Conservation (phyloP, 1,140 invertebrate species). For the Kradibia gibbosae region DNA sequence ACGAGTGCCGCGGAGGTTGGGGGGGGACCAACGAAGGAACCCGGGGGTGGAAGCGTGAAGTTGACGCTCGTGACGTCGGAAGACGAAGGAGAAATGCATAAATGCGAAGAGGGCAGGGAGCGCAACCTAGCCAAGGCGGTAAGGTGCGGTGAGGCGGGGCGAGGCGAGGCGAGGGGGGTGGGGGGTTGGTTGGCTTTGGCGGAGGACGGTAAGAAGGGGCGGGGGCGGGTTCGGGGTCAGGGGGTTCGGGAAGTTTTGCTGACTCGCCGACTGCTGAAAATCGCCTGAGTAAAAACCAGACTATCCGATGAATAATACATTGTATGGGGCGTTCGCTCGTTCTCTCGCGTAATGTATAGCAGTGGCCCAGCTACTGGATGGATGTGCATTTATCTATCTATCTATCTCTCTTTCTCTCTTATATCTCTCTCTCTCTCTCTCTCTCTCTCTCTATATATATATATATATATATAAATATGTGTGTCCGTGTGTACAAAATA, state of each 20-base stretch:
- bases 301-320: constrained; percentile 66
- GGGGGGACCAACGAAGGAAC: not conserved
- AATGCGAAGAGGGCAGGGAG: constrained; percentile 52
- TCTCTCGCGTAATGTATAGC: constrained; percentile 21
- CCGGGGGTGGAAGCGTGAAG: constrained; percentile 15
- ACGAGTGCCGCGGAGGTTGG: not conserved
- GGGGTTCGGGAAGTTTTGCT: constrained; percentile 54
- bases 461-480: not conserved
- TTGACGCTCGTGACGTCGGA: not conserved
- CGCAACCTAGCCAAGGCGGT: no score
- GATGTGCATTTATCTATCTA: constrained; percentile 10
- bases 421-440: no score
- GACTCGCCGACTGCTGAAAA: constrained; percentile 55
- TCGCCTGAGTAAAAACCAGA: constrained; percentile 60
- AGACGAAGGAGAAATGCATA: constrained; percentile 55
- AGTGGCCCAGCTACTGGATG: not conserved
- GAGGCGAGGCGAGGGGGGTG: no score
- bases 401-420: no score
- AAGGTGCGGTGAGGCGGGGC: not conserved
- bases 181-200: constrained; percentile 54
- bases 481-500: no score
- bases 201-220: not conserved
- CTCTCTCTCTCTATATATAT: no score
- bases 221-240: no score
- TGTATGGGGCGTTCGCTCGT: constrained; percentile 54